Base-by-base conservation (phyloP, 2,113 vertebrate genomes). In the Dendrocopos noguchii region DNA sequence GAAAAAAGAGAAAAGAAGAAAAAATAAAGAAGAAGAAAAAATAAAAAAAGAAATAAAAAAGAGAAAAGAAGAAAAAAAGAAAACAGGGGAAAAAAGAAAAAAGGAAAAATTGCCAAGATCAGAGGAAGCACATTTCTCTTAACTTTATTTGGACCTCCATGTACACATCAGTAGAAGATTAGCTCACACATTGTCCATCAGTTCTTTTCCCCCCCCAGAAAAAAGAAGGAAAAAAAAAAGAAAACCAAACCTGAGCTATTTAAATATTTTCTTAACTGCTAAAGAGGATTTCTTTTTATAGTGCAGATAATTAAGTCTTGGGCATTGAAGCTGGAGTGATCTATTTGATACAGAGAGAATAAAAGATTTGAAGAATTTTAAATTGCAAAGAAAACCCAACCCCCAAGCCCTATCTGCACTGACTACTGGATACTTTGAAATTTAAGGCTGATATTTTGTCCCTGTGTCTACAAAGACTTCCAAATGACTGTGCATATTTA, bases 351-450 rank as follows among this genome's bases (percentile, higher is more conserved):
- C 29, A 92, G 65, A 88, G 44, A 68, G 84, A 94, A 96, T 94
- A 89, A 78, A 95, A 92, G 56, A 95, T 91, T 77, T 92, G 89
- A 96, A 80, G 84, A 88, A 93, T 84, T 88, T 90, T 57, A 92
- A 88, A 83, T 84, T 73, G 82, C 36, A 36, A 36, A 36, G 8
- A 93, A 83, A 85, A 92, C 90, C 72, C 84, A 46, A 52, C 87
- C 78, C 57, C 52, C 55, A 74, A 94, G 47, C 44, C 11, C 36
- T 88, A 55, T 83, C 65, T 83, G 79, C 95, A 85, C 50, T 83
- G 52, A 83, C 64, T 87, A 39, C 52, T 92, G 46, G 61, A 85
- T 47, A 60, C 61, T 93, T 92, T 94, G 68, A 90, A 94, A 93
- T 88, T 57, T 78, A 94, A 78, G 53, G 57, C 39, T 85, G 42